Evolutionary conservation across 2,888 invertebrate genomes (phyloP).

Genomic region (Euclidia mi): DNA sequence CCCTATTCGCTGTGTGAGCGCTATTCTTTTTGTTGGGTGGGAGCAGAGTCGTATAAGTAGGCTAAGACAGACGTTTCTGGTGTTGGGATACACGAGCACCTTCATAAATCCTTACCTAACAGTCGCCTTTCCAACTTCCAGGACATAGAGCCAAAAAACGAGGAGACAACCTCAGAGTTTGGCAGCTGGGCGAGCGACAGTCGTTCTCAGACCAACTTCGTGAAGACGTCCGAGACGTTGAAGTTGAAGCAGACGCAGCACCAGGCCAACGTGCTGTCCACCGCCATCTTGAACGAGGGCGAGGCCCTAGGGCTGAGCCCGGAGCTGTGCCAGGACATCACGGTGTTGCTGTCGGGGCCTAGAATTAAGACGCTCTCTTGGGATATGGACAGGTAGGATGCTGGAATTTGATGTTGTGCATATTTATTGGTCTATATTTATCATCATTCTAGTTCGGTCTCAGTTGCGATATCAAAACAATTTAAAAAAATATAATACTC

Average conservation of each 20-base stretch:
- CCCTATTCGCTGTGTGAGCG: too few species aligned
- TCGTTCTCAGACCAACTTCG: conserved; percentile 84
- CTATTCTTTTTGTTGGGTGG: too few species aligned
- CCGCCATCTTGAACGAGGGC: conserved; percentile 89
- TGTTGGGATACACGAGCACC: too few species aligned
- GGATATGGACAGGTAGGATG: conserved; percentile 88
- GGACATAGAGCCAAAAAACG: conserved; percentile 69
- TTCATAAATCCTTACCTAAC: too few species aligned
- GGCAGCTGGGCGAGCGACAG: conserved; percentile 85
- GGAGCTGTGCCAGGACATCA: conserved; percentile 92
- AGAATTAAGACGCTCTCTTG: conserved; percentile 93
- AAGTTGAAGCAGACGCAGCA: conserved; percentile 79
- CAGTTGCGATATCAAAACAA: too few species aligned
- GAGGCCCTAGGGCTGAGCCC: conserved; percentile 91
- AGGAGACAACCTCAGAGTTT: conserved; percentile 72
- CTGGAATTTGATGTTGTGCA: neutral
- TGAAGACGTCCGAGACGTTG: conserved; percentile 83
- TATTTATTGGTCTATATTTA: neutral
- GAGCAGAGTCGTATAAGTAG: too few species aligned
- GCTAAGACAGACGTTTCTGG: too few species aligned
- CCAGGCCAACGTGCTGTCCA: conserved; percentile 89
- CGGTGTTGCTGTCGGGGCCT: conserved; percentile 92
- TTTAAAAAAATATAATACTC: too few species aligned
- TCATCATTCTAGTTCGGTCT: too few species aligned
- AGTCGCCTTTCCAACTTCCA: conserved; percentile 44